These are phyloP conservation scores for Beaufortia kweichowensis DNA, from an alignment of 2,113 vertebrate species.

Conservation along the genomic window DNA sequence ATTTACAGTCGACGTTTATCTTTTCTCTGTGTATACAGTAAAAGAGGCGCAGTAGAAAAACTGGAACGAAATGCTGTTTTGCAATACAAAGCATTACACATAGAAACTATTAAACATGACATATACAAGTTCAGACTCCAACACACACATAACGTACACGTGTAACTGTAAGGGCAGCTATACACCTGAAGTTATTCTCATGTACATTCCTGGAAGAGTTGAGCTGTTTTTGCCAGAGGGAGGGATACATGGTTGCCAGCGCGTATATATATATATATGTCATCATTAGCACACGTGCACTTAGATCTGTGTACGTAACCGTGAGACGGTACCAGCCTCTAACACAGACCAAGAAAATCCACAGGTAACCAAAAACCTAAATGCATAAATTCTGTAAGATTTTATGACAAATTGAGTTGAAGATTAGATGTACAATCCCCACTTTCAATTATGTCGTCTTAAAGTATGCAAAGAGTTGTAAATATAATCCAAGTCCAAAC, in stretches of 20 bases:
- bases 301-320: slow-evolving; percentile 1
- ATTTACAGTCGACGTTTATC: background rate
- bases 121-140: background rate
- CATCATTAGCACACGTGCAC: background rate
- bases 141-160: background rate
- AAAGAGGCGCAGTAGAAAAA: background rate
- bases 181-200: background rate
- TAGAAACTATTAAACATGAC: background rate
- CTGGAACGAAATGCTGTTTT: background rate
- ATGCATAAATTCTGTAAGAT: background rate
- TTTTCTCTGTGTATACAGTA: background rate
- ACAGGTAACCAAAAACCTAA: background rate
- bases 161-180: background rate
- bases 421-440: background rate
- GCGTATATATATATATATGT: background rate
- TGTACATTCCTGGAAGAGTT: slow-evolving; percentile 1
- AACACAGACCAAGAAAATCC: background rate
- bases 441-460: slow-evolving; percentile 9
- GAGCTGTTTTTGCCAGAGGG: background rate
- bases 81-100: background rate
- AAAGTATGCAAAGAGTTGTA: too few relatives aligned
- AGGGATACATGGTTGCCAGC: slow-evolving; percentile 10
- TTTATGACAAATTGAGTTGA: background rate
- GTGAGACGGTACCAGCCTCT: background rate
- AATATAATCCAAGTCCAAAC: slow-evolving; percentile 13